Conservation (phyloP, 2,888 invertebrate species). For the Agelastica alni region DNA sequence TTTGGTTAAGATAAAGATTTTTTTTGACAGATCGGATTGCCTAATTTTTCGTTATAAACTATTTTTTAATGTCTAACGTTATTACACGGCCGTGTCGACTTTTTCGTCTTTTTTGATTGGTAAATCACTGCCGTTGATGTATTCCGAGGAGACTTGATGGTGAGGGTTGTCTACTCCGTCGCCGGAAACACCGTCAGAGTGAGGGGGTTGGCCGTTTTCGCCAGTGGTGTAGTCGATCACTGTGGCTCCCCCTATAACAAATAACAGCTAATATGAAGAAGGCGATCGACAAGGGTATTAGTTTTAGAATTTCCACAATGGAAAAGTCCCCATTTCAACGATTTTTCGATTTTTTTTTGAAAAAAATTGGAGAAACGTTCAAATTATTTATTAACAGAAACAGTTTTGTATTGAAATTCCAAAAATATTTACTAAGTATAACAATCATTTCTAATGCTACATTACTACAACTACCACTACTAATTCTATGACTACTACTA, state of each 20-base stretch:
- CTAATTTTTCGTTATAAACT: slow-evolving; percentile 23
- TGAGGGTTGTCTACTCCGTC: slow-evolving; percentile 59
- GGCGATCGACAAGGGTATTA: slow-evolving; percentile 22
- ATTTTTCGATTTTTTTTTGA: too few species aligned
- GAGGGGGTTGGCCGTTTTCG: slow-evolving; percentile 49
- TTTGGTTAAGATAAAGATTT: neutral
- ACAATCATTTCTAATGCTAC: too few species aligned
- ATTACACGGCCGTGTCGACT: slow-evolving; percentile 65
- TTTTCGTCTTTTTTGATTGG: slow-evolving; percentile 62
- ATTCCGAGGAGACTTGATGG: slow-evolving; percentile 62
- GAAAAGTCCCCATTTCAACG: too few species aligned
- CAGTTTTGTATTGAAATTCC: too few species aligned
- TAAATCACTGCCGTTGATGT: slow-evolving; percentile 63
- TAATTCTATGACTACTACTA: too few species aligned
- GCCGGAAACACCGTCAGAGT: slow-evolving; percentile 45
- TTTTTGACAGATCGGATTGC: too few species aligned
- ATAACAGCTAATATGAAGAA: slow-evolving; percentile 43
- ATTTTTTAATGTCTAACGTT: slow-evolving; percentile 18
- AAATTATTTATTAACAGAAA: too few species aligned
- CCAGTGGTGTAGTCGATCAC: slow-evolving; percentile 57
- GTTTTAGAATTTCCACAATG: too few species aligned
- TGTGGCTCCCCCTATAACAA: slow-evolving; percentile 57
- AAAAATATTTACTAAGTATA: too few species aligned
- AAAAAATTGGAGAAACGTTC: too few species aligned
- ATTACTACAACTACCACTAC: too few species aligned